Evolutionary conservation across 2,113 vertebrate species (phyloP), one percentile per base, ranked within the genome.

Genomic region (Oreochromis aureus): DNA sequence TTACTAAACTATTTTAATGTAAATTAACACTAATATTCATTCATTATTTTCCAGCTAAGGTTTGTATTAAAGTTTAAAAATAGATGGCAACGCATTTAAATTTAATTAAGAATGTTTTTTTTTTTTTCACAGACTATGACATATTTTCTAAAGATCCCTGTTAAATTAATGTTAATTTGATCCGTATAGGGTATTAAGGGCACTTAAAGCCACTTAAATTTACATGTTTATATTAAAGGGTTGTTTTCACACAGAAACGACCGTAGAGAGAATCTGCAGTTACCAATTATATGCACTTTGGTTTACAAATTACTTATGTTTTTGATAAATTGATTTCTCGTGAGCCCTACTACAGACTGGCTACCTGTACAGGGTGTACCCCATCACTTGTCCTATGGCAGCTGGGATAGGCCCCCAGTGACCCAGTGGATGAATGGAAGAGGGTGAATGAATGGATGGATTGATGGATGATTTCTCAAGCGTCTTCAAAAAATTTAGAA

Each of bases 371-470:
- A 39, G 10, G 32, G 61, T 39, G 61, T 66, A 39, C 34, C 10
- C 34, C 61, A 66, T 69, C 61, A 13, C 34, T 69, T 39, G 63
- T 39, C 34, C 61, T 66, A 22, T 39, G 61, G 19, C 6, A 66
- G 61, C 34, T 69, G 63, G 61, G 19, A 66, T 66, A 2, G 61
- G 61, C 34, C 5, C 61, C 61, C 61, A 66, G 34, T 34, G 34
- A 39, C 19, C 34, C 34, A 8, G 19, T 39, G 10, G 34, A 39
- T 66, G 61, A 66, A 66, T 39, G 61, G 19, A 8, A 66, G 30
- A 34, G 30, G 30, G 58, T 32, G 58, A 61, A 18, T 1, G 58
- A 0, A 6, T 59, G 27, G 1, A 32, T 9, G 36, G 7, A 36
- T 39, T 9, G 36, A 39, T 63, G 59, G 5, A 19, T 16, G 66